These are phyloP conservation scores for Anoplolepis gracilipes DNA, from an alignment of 1,140 invertebrate genomes.

Conservation along the genomic window DNA sequence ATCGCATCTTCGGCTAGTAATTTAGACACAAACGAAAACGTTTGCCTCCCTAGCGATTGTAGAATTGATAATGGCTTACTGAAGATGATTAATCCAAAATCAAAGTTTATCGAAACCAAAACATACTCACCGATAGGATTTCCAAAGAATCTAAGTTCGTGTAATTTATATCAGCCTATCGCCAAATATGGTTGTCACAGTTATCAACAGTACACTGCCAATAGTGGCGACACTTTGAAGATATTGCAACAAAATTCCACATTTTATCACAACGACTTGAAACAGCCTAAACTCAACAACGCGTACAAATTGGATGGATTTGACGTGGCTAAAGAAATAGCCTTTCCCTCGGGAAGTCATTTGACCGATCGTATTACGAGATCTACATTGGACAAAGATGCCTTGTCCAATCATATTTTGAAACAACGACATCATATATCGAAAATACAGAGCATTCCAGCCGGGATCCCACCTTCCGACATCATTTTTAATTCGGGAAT, in stretches of 20 bases:
- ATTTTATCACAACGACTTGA: constrained; percentile 77
- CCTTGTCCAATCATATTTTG: constrained; percentile 78
- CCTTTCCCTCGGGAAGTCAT: constrained; percentile 68
- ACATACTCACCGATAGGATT: constrained; percentile 81
- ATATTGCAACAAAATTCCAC: constrained; percentile 72
- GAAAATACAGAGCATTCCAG: constrained; percentile 63
- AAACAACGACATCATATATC: constrained; percentile 76
- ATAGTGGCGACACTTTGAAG: constrained; percentile 77
- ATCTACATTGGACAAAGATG: constrained; percentile 76
- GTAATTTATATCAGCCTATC: constrained; percentile 72
- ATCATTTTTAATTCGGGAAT: constrained; percentile 81
- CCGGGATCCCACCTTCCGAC: constrained; percentile 74
- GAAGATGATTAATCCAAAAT: constrained; percentile 79
- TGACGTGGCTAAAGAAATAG: constrained; percentile 77
- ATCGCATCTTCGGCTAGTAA: constrained; percentile 62
- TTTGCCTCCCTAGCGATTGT: constrained; percentile 72
- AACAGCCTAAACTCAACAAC: constrained; percentile 71
- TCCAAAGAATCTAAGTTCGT: constrained; percentile 75
- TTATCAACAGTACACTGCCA: constrained; percentile 80
- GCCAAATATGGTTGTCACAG: constrained; percentile 81
- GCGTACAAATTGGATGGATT: constrained; percentile 79
- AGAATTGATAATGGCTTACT: constrained; percentile 78
- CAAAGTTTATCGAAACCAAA: constrained; percentile 72
- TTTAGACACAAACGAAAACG: constrained; percentile 73
- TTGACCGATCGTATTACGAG: constrained; percentile 72